Evolutionary conservation across 2,888 invertebrate genomes (phyloP), one percentile per base, ranked within the genome.

Genomic region (Chromoteleia sp.): DNA sequence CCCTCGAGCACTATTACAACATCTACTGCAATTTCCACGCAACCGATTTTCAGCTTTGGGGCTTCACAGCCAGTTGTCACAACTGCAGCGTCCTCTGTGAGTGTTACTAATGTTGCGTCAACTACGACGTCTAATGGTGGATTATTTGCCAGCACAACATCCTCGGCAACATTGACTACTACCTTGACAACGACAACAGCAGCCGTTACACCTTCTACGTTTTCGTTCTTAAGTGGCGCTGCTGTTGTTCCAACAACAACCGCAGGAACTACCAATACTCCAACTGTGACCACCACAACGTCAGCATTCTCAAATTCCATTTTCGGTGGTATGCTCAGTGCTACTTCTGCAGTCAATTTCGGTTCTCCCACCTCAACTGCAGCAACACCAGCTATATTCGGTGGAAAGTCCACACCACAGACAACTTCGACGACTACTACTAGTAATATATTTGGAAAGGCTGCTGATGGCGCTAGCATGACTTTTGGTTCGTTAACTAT

Each of bases 201-300:
- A 30, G n/a, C 52, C 14, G 15, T 48, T 8, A 7, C 52, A 7
- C 36, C 75, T 0, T 56, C 75, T 7, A 36, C 65, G 6, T 65
- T 52, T 73, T 84, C 76, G 29, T 70, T 68, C 6, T 43, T 43
- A 14, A 59, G 19, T 15, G n/a, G n/a, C 14, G 48, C 36, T 14
- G 12, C 14, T 14, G 0, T 12, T 12, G 10, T 6, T 25, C 25
- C 25, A 25, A 4, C 25, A 4, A 25, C 25, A 25, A 25, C 25
- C 5, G 5, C 25, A 25, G 25, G 21, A 1, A 45, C 45, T 45
- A 21, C 29, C 1, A 5, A 12, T 17, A 3, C 65, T 3, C 1
- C 39, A 7, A 52, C 65, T 15, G 30, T n/a, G 14, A 2, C 14
- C 30, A 30, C 15, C 17, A 43, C 43, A 17, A n/a, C 5, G 0